Conservation (phyloP, 2,888 invertebrate genomes). For the Dolomedes plantarius region DNA sequence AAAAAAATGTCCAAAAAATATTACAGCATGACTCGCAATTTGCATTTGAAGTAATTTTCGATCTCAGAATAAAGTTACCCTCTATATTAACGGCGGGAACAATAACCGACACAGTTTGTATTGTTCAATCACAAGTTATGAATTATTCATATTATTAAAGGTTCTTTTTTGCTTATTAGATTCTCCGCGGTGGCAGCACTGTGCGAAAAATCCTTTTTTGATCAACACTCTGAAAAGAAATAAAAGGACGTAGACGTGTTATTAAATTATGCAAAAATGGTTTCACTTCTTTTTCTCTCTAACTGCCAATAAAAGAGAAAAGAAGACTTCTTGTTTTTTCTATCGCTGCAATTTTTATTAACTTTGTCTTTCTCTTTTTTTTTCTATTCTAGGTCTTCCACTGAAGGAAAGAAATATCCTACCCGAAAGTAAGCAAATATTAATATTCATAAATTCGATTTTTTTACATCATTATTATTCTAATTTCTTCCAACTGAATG, state of each 20-base stretch:
- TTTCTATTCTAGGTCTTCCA: conserved; percentile 42
- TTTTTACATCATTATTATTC: neutral
- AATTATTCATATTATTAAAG: conserved; percentile 68
- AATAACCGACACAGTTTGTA: neutral
- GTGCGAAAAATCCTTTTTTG: neutral
- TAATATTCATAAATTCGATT: conserved; percentile 57
- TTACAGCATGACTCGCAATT: no score
- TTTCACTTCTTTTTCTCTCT: neutral
- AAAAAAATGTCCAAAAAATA: no score
- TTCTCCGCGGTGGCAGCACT: conserved; percentile 8
- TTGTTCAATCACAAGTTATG: conserved; percentile 31
- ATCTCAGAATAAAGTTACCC: neutral
- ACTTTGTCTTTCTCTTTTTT: conserved; percentile 32
- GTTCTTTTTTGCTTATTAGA: conserved; percentile 51
- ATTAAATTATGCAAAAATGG: conserved; percentile 69
- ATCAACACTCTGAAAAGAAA: neutral
- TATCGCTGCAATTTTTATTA: conserved; percentile 28
- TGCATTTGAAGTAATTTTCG: neutral
- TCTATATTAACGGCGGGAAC: neutral
- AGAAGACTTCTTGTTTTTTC: conserved; percentile 1
- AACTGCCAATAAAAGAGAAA: neutral
- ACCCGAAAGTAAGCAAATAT: conserved; percentile 67
- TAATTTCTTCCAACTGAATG: neutral
- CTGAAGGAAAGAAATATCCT: conserved; percentile 34
- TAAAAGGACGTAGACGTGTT: conserved; percentile 18